phyloP scores from a whole-genome alignment of 2,888 invertebrate species.

The Conistra vaccinii region DNA sequence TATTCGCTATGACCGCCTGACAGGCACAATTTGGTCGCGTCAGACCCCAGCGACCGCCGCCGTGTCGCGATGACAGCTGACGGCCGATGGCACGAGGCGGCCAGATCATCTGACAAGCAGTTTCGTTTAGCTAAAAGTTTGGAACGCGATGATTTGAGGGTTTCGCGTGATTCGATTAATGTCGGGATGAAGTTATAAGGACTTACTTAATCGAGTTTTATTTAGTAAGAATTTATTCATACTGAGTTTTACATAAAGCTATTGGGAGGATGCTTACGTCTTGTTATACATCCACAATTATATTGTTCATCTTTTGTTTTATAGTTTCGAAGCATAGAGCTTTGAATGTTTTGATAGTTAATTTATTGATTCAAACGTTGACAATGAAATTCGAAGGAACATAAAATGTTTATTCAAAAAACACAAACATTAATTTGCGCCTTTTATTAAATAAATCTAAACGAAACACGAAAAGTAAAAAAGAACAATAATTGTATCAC shows the following conservation, averaged over 20 bases:
- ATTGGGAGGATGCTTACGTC: background rate
- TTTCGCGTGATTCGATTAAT: conserved; percentile 44
- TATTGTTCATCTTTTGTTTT: conserved; percentile 2
- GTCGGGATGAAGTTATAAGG: conserved; percentile 4
- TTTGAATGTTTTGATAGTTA: background rate
- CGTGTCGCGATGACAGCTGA: conserved; percentile 71
- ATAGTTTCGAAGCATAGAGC: too few relatives aligned
- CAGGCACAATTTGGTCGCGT: conserved; percentile 81
- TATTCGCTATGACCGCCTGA: conserved; percentile 72
- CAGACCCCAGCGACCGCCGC: conserved; percentile 70
- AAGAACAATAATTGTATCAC: conserved; percentile 3
- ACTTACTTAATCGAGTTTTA: conserved; percentile 10
- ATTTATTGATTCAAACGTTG: background rate
- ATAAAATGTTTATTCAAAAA: too few relatives aligned
- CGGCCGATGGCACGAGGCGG: conserved; percentile 59
- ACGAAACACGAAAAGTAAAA: conserved; percentile 13
- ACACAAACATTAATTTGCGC: background rate
- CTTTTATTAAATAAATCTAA: background rate
- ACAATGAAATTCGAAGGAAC: background rate
- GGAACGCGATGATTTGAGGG: conserved; percentile 49
- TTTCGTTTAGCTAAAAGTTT: conserved; percentile 69
- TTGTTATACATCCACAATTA: background rate
- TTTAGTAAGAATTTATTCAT: background rate
- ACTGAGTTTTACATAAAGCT: background rate
- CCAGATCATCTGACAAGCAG: conserved; percentile 68